A percentile compares a stretch with the other conserved stretches of the same genome.
Evolutionary conservation across 1,140 invertebrate genomes (phyloP).

Genomic region (Apis laboriosa): DNA sequence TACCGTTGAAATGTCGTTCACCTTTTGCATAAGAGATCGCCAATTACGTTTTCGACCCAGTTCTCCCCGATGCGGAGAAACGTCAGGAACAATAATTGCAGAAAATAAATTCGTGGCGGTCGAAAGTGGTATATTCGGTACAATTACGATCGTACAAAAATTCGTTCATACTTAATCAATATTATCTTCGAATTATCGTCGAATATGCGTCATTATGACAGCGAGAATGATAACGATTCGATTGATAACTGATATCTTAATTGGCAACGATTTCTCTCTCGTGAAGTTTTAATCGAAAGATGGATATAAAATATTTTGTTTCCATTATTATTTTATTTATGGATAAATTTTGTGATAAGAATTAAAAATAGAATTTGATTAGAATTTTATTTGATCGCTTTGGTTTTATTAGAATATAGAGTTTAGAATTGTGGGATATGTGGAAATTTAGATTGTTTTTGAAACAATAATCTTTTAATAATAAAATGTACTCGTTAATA

Average conservation of each 20-base stretch:
- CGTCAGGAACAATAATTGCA: not conserved
- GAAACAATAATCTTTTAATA: too few relatives aligned
- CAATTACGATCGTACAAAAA: not conserved
- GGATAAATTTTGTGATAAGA: too few relatives aligned
- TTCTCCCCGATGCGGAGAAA: not conserved
- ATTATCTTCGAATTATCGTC: not conserved
- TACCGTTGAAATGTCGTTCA: not conserved
- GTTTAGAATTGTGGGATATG: too few relatives aligned
- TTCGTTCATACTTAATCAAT: not conserved
- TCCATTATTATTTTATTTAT: too few relatives aligned
- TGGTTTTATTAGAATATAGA: too few relatives aligned
- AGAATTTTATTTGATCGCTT: too few relatives aligned
- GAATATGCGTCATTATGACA: too few relatives aligned
- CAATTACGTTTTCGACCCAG: slow-evolving; percentile 19
- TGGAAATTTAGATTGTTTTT: too few relatives aligned
- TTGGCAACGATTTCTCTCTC: not conserved
- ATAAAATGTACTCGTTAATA: too few relatives aligned
- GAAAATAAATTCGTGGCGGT: not conserved
- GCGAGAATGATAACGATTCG: not conserved
- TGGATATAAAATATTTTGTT: too few relatives aligned
- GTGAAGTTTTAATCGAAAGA: not conserved
- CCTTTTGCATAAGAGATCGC: not conserved
- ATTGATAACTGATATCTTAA: not conserved
- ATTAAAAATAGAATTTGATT: too few relatives aligned
- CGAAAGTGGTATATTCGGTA: not conserved